Conservation (phyloP, 1,140 invertebrate genomes). For the Lethrus apterus region DNA sequence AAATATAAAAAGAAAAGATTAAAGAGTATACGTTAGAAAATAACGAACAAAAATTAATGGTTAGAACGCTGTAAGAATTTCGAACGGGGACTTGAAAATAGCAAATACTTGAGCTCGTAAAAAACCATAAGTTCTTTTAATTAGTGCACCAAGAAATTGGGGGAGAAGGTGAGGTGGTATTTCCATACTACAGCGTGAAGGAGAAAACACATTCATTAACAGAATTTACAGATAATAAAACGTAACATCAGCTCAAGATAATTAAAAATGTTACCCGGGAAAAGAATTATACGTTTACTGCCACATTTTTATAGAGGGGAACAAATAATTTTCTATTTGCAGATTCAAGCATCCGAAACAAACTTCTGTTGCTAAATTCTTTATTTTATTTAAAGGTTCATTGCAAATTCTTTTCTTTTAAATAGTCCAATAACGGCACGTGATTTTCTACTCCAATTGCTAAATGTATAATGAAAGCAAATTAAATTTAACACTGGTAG, state of each 20-base stretch:
- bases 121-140: conserved; percentile 31
- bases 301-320: too few species aligned
- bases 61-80: conserved; percentile 18
- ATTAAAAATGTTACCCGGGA: conserved; percentile 27
- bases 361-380: too few species aligned
- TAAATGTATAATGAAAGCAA: too few species aligned
- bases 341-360: too few species aligned
- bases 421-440: too few species aligned
- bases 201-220: conserved; percentile 27
- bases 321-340: too few species aligned
- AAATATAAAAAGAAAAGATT: conserved; percentile 22
- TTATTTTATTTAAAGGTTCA: too few species aligned
- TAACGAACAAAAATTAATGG: conserved; percentile 20
- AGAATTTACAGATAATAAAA: conserved; percentile 31
- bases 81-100: conserved; percentile 23
- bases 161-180: conserved; percentile 15
- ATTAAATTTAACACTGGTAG: too few species aligned
- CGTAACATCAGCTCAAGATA: conserved; percentile 22
- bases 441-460: too few species aligned
- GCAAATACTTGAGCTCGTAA: conserved; percentile 20
- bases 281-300: conserved; percentile 13
- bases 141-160: conserved; percentile 22
- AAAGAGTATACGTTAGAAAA: conserved; percentile 19
- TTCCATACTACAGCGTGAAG: conserved; percentile 22
- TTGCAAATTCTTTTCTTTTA: too few species aligned